Base-by-base conservation (phyloP, 2,797 vertebrate genomes). In the Sebastes wilsoni region DNA sequence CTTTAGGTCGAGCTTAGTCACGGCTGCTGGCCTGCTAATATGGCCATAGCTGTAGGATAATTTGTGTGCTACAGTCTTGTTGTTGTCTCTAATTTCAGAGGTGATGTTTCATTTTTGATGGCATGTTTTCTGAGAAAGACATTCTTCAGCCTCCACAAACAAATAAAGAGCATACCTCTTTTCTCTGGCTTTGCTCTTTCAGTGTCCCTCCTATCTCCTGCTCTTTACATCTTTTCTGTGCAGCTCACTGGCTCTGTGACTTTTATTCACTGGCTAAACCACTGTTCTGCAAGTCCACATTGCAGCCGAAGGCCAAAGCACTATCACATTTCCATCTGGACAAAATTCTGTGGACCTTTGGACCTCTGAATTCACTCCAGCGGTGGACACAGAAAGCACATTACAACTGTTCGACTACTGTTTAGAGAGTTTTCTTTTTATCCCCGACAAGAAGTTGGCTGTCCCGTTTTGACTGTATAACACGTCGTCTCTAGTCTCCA, bases 281-380 rank as follows among this genome's bases (percentile, higher is more conserved):
- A 64, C 54, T 83, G 65, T 86, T 86, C 73, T 64, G 55, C 64
- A 28, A 28, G 72, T 72, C 32, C 67, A 32, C 61, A 32, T 18
- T 8, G 38, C 61, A 18, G 72, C 61, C 25, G 12, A 79, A 61
- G 34, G 61, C 67, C 22, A 12, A 34, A 28, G 14, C 54, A 6
- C 72, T 75, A 76, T 88, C 68, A 59, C 30, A 60, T 61, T 65
- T 72, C 55, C 32, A 83, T 85, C 76, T 65, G 76, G 58, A 75
- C 36, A 70, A 30, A 75, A 42, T 62, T 77, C 72, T 67, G n/a
- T 70, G 12, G 60, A 22, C 25, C n/a, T 69, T 68, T 72, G 20
- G 56, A 72, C 69, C 58, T 77, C 34, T 74, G 60, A 62, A 65
- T 58, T 12, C 32, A 16, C 61, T 66, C 42, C 25, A 65, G 30